These are phyloP conservation scores for Urophycis tenuis DNA, from an alignment of 2,797 vertebrate genomes.

Conservation along the genomic window DNA sequence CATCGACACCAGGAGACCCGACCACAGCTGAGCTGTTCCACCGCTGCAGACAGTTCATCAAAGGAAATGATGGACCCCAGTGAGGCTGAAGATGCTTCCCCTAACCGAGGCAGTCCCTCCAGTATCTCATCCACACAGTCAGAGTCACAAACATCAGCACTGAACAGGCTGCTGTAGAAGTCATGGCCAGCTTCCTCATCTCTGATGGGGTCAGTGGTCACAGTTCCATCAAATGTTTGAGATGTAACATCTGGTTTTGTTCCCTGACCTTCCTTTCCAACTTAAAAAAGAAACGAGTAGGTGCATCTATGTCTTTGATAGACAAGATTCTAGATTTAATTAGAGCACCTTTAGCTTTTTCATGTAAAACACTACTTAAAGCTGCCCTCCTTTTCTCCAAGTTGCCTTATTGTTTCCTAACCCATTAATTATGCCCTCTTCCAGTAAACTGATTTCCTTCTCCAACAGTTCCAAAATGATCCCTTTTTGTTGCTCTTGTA, in stretches of 20 bases:
- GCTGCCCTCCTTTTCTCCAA: not conserved
- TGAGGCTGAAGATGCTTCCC: not conserved
- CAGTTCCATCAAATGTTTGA: not conserved
- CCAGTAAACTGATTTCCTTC: not conserved
- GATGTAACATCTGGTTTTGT: not conserved
- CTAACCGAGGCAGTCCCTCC: slow-evolving; percentile 1
- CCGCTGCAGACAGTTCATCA: slow-evolving; percentile 11
- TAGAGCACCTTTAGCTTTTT: not conserved
- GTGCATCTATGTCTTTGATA: slow-evolving; percentile 8
- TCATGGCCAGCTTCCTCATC: slow-evolving; percentile 8
- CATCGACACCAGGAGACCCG: not conserved
- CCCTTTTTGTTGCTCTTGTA: not conserved
- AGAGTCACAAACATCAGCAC: not conserved
- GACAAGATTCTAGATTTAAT: not conserved
- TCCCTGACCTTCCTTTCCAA: slow-evolving; percentile 1
- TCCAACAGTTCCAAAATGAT: not conserved
- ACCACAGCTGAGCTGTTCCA: slow-evolving; percentile 4
- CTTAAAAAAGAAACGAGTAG: slow-evolving; percentile 7
- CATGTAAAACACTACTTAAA: not conserved
- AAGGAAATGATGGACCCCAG: slow-evolving; percentile 11
- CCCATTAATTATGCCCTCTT: not conserved
- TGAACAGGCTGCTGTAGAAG: slow-evolving; percentile 5
- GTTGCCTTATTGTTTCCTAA: not conserved
- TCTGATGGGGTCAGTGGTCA: not conserved
- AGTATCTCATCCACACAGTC: slow-evolving; percentile 1